Base-by-base conservation (phyloP, 2,797 vertebrate species). In the Chrysocyon brachyurus region DNA sequence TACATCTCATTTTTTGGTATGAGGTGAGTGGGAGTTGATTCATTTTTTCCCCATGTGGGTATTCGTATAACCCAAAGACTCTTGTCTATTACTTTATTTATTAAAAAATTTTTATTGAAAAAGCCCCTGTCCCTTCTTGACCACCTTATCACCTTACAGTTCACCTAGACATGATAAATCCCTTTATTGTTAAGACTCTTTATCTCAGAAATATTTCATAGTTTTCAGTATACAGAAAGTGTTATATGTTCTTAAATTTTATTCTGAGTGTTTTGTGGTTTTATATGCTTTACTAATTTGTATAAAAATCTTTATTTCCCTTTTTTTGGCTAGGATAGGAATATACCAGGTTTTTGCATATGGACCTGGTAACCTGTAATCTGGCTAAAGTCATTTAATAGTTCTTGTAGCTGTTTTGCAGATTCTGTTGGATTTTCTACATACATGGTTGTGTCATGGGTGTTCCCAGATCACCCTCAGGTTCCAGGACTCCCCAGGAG, bases 311-410 rank as follows among this genome's bases (percentile, higher is more conserved):
- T 28, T 40, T 17, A 36, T 72, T 56, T 36, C n/a, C 33, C 5
- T 19, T 19, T 57, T 56, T 56, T 21, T 54, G 8, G 66, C 52
- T 9, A 21, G 66, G 52, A 2, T 36, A 17, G 1, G 21, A 86
- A 86, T 36, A 33, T 15, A 36, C 33, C 3, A 61, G 57, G 79
- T 46, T 28, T 83, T 28, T 21, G 24, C 16, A 3, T 54, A 17
- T 19, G 17, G 49, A 21, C 85, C 16, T 31, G 3, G 15, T 28
- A 31, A 0, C 16, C 33, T 87, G 16, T 52, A 28, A 14, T 14
- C 6, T 40, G 12, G 66, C 6, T 14, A 1, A 40, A 9, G 2
- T 33, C 49, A 52, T 31, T 3, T 5, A 10, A 1, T 9, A 3
- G 26, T 63, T n/a, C 26, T 63, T 19, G 6, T 17, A 12, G 81